Evolutionary conservation across 2,797 vertebrate genomes (phyloP).

Genomic region (Phaenicophaeus curvirostris): DNA sequence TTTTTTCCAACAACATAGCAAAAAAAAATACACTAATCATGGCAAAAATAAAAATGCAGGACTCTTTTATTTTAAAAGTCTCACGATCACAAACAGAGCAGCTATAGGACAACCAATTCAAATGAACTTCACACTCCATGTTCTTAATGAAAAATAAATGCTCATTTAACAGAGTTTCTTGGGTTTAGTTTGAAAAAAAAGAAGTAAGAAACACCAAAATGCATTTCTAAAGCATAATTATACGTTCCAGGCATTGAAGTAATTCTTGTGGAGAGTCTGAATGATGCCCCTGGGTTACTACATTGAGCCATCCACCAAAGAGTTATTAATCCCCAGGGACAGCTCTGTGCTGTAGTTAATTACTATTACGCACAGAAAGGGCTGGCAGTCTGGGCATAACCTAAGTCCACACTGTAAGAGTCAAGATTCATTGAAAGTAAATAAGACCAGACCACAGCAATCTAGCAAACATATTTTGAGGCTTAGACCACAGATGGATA

Average conservation of each 20-base stretch:
- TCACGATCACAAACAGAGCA: not conserved
- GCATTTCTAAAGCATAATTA: constrained; percentile 1
- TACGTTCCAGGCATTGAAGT: not conserved
- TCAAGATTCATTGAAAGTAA: not conserved
- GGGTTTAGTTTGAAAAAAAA: constrained; percentile 10
- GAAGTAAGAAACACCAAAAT: not conserved
- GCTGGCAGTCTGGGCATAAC: not conserved
- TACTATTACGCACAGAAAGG: not conserved
- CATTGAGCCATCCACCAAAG: not conserved
- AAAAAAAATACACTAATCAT: not conserved
- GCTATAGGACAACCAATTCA: not conserved
- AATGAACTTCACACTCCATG: not conserved
- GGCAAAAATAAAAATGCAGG: not conserved
- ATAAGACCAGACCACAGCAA: not conserved
- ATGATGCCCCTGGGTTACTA: constrained; percentile 4
- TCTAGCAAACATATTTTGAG: not conserved
- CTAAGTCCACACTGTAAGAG: not conserved
- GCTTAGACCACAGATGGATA: not conserved
- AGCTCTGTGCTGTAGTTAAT: not conserved
- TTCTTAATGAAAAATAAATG: constrained; percentile 15
- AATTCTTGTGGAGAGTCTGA: constrained; percentile 27
- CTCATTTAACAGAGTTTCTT: not conserved
- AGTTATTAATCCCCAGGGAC: not conserved
- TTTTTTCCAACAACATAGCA: not conserved
- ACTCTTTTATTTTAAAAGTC: not conserved